These are phyloP conservation scores for Marisa cornuarietis DNA, from an alignment of 1,140 invertebrate species.

Conservation along the genomic window DNA sequence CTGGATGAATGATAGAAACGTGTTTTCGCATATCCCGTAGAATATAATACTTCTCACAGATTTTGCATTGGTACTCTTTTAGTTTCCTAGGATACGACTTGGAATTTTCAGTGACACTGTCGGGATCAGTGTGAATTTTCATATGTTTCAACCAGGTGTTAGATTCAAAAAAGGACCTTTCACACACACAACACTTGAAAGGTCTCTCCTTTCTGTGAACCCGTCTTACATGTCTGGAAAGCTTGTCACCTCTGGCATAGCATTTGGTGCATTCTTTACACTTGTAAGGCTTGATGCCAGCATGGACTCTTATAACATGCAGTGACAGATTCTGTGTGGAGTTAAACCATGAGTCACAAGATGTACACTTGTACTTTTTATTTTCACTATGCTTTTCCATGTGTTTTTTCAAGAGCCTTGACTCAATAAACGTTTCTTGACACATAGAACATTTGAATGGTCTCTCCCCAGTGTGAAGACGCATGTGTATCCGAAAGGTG, in stretches of 20 bases:
- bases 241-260: conserved; percentile 49
- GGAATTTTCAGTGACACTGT: neutral
- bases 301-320: conserved; percentile 70
- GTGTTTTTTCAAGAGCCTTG: neutral
- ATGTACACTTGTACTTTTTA: neutral
- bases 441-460: neutral
- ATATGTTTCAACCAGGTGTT: conserved; percentile 8
- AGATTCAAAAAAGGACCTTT: neutral
- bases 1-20: neutral
- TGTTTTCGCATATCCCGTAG: neutral
- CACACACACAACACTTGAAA: neutral
- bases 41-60: neutral
- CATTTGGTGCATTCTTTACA: conserved; percentile 61
- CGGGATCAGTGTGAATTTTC: neutral
- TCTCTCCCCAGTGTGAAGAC: neutral
- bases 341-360: conserved; percentile 3
- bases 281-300: conserved; percentile 63
- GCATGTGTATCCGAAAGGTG: neutral
- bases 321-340: conserved; percentile 1
- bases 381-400: neutral
- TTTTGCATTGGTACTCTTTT: neutral
- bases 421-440: neutral
- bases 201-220: conserved; percentile 11
- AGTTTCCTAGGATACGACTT: neutral
- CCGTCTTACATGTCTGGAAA: conserved; percentile 9